These are phyloP conservation scores for Callionymus lyra DNA, from an alignment of 2,113 vertebrate species.

Conservation along the genomic window DNA sequence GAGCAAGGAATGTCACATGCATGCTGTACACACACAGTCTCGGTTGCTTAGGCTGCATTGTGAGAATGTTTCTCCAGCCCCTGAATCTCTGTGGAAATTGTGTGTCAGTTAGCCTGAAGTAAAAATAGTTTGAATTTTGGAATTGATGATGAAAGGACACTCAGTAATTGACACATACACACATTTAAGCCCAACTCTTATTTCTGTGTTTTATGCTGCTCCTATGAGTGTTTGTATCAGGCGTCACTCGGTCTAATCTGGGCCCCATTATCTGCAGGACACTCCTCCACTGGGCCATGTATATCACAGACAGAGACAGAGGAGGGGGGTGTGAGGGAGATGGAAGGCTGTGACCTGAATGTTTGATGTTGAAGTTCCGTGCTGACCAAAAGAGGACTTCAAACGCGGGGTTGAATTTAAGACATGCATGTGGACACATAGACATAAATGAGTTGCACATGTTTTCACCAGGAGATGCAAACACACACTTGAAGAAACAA, in stretches of 20 bases:
- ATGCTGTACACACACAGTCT: conserved; percentile 8
- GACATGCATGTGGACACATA: conserved; percentile 8
- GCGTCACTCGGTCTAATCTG: conserved; percentile 39
- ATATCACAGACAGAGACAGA: conserved; percentile 14
- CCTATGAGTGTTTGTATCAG: conserved; percentile 8
- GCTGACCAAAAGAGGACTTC: conserved; percentile 28
- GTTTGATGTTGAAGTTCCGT: conserved; percentile 41
- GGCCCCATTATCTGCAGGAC: conserved; percentile 33
- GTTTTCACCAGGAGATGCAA: no score
- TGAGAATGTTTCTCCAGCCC: conserved; percentile 10
- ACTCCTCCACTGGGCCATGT: conserved; percentile 16
- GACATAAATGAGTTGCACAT: no score
- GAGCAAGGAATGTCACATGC: conserved; percentile 18
- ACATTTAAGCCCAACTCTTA: conserved; percentile 2
- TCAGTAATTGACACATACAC: conserved; percentile 5
- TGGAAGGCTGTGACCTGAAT: conserved; percentile 20
- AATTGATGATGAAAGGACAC: neutral
- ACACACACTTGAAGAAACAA: no score
- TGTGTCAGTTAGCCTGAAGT: conserved; percentile 7
- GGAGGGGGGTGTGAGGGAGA: conserved; percentile 10
- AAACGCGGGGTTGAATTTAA: conserved; percentile 39
- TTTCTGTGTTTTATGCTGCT: neutral
- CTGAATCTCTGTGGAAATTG: conserved; percentile 21
- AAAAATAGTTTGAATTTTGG: conserved; percentile 13
- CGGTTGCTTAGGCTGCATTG: conserved; percentile 6